Conservation (phyloP, 1,140 invertebrate species). For the Bacillus rossius region DNA sequence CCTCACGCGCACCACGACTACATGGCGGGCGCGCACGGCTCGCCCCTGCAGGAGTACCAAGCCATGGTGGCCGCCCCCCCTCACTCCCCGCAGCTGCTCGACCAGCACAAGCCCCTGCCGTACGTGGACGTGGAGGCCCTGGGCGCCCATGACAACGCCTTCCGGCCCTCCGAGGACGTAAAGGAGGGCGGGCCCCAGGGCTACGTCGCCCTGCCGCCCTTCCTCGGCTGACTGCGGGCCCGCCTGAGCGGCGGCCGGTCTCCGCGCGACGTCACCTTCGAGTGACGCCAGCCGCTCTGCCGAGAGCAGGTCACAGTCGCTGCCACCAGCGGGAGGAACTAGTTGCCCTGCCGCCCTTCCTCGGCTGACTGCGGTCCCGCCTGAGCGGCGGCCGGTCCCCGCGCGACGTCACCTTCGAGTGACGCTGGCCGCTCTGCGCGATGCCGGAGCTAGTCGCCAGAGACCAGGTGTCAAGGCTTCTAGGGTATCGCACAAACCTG, state of each 20-base stretch:
- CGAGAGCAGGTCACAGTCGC: no score
- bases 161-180: neutral
- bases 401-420: slow-evolving; percentile 1
- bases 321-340: no score
- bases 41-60: neutral
- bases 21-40: neutral
- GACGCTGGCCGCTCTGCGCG: no score
- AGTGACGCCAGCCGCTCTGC: no score
- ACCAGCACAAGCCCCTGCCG: neutral
- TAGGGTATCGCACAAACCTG: no score
- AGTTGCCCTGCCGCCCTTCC: slow-evolving; percentile 11
- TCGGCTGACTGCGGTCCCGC: slow-evolving; percentile 8
- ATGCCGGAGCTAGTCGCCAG: no score
- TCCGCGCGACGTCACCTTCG: neutral
- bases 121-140: slow-evolving; percentile 1
- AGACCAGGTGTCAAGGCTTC: no score
- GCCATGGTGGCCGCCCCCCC: neutral
- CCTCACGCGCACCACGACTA: neutral
- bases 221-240: slow-evolving; percentile 7
- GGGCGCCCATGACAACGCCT: neutral
- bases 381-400: slow-evolving; percentile 1
- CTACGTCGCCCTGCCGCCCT: slow-evolving; percentile 11
- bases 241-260: slow-evolving; percentile 5
- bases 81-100: neutral
- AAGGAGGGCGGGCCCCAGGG: neutral